These are phyloP conservation scores for Xenops minutus DNA, from an alignment of 2,797 vertebrate genomes.

Conservation along the genomic window DNA sequence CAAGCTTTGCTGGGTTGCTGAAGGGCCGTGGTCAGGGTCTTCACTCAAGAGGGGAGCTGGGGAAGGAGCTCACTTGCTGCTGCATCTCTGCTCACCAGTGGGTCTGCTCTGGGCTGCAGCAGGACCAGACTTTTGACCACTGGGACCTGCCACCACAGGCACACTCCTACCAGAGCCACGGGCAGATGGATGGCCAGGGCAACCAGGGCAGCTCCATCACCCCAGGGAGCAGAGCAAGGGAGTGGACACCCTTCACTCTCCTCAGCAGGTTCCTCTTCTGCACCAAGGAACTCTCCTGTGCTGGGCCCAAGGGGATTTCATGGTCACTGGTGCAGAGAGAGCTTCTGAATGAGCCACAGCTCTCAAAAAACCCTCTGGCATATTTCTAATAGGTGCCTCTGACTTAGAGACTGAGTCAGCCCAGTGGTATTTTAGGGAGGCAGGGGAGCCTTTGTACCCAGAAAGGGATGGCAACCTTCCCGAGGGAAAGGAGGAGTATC, in stretches of 20 bases:
- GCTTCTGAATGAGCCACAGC: background rate
- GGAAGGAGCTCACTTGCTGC: background rate
- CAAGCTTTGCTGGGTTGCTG: background rate
- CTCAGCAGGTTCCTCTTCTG: background rate
- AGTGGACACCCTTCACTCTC: fast-evolving
- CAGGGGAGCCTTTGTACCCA: background rate
- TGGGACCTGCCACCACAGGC: fast-evolving
- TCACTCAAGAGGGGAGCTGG: background rate
- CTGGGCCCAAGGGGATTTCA: background rate
- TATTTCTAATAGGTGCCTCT: background rate
- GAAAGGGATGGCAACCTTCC: background rate
- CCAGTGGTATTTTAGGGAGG: background rate
- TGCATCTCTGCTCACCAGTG: fast-evolving
- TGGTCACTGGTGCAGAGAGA: background rate
- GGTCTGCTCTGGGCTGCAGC: background rate
- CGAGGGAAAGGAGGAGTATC: background rate
- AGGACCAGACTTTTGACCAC: background rate
- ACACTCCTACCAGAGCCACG: fast-evolving
- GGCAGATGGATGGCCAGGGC: background rate
- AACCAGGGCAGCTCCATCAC: background rate
- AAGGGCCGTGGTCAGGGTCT: background rate
- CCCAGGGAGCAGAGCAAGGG: fast-evolving
- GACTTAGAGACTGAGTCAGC: background rate
- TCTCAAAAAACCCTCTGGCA: fast-evolving
- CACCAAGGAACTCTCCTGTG: background rate